These are phyloP conservation scores for Neofelis nebulosa DNA, from an alignment of 2,113 vertebrate species.

Conservation along the genomic window DNA sequence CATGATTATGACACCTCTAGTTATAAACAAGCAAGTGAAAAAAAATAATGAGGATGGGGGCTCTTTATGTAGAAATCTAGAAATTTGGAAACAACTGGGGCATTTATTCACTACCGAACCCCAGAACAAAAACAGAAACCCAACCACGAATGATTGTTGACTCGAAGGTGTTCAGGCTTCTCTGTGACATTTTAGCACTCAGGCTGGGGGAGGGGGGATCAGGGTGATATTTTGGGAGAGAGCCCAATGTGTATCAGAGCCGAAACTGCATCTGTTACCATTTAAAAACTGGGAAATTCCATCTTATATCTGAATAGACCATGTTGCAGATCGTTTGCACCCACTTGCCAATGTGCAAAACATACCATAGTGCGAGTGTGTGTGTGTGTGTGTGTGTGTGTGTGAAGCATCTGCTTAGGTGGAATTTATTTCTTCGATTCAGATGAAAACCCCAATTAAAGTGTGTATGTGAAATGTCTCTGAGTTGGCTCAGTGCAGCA, in stretches of 20 bases:
- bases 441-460: constrained; percentile 74
- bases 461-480: constrained; percentile 58
- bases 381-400: not conserved
- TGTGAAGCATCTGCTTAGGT: constrained; percentile 69
- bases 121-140: not conserved
- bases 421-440: constrained; percentile 70
- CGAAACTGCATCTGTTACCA: constrained; percentile 70
- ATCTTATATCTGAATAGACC: constrained; percentile 66
- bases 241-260: constrained; percentile 77
- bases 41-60: constrained; percentile 52
- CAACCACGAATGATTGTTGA: not conserved
- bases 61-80: constrained; percentile 58
- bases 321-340: constrained; percentile 74
- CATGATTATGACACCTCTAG: constrained; percentile 78
- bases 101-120: constrained; percentile 53
- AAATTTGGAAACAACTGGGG: constrained; percentile 29
- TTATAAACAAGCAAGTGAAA: constrained; percentile 75
- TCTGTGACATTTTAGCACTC: constrained; percentile 71
- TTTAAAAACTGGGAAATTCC: constrained; percentile 66
- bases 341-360: constrained; percentile 71
- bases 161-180: constrained; percentile 15
- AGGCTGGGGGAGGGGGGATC: not conserved
- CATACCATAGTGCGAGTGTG: constrained; percentile 46
- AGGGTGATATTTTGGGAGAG: constrained; percentile 61
- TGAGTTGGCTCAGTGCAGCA: constrained; percentile 66